Evolutionary conservation across 2,113 vertebrate species (phyloP).

Genomic region (Tachuris rubrigastra): DNA sequence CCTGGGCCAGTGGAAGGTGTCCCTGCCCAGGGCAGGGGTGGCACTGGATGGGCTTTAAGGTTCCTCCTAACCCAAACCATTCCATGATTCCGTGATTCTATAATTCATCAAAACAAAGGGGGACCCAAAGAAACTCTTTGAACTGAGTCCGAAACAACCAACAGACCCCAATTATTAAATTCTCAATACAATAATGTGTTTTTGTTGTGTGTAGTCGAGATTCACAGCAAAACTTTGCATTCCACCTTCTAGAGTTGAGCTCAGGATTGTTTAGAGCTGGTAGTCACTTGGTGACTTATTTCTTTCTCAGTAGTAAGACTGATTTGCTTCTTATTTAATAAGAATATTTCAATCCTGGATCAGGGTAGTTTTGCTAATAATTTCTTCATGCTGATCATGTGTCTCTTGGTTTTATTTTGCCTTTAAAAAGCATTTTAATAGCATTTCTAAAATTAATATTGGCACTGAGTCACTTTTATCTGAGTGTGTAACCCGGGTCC

Average conservation of each 20-base stretch:
- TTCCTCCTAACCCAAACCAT: not conserved
- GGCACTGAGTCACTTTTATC: not conserved
- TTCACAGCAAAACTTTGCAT: not conserved
- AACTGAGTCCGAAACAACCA: not conserved
- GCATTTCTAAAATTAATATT: constrained; percentile 42
- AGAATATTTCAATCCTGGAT: not conserved
- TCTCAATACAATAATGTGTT: not conserved
- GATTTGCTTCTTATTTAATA: constrained; percentile 10
- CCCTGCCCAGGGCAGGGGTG: not conserved
- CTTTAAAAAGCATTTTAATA: not conserved
- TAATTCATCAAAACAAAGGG: not conserved
- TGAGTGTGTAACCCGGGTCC: not conserved
- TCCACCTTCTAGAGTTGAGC: not conserved
- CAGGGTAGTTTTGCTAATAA: not conserved
- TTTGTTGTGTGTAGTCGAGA: not conserved
- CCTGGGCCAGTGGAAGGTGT: not conserved
- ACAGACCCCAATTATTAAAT: not conserved
- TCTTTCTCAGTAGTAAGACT: not conserved
- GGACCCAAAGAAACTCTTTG: not conserved
- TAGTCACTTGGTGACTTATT: not conserved
- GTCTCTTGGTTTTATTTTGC: constrained; percentile 25
- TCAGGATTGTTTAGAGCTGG: not conserved
- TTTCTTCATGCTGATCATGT: constrained; percentile 21
- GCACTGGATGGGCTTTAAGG: not conserved
- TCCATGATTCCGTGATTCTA: no score